phyloP scores from a whole-genome alignment of 2,113 vertebrate species.

The Phoenicopterus ruber region DNA sequence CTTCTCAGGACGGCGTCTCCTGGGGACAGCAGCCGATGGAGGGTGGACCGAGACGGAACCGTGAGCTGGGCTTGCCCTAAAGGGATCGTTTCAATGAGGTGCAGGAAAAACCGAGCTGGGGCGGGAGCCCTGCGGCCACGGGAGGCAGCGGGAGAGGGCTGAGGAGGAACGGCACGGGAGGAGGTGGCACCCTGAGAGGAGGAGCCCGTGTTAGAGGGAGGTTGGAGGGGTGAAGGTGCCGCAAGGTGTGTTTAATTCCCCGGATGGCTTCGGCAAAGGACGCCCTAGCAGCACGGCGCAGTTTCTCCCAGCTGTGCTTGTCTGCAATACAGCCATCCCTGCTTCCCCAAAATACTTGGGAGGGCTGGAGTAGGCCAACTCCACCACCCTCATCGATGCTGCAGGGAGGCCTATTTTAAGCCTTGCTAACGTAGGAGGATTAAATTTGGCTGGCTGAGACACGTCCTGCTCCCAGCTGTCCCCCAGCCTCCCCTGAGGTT shows the following conservation, averaged over 20 bases:
- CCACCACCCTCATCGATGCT: constrained; percentile 62
- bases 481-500: constrained; percentile 63
- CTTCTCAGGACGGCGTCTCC: neutral
- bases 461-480: constrained; percentile 71
- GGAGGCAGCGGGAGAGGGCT: neutral
- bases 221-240: neutral
- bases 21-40: neutral
- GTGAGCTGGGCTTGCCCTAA: neutral
- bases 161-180: neutral
- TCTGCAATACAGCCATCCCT: constrained; percentile 33
- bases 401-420: constrained; percentile 71
- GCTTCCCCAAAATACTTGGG: constrained; percentile 58
- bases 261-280: neutral
- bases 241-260: neutral
- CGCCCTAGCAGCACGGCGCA: neutral
- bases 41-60: rapidly evolving
- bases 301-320: constrained; percentile 53
- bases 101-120: neutral
- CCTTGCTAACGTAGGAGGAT: constrained; percentile 70
- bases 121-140: neutral
- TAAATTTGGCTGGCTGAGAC: constrained; percentile 71
- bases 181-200: neutral
- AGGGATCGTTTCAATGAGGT: neutral
- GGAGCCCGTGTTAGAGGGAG: rapidly evolving
- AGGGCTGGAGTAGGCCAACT: constrained; percentile 61